Percentiles rank a stretch among this genome's conserved stretches.
These are phyloP conservation scores for Potorous gilbertii DNA, from an alignment of 2,797 vertebrate species.

Conservation along the genomic window DNA sequence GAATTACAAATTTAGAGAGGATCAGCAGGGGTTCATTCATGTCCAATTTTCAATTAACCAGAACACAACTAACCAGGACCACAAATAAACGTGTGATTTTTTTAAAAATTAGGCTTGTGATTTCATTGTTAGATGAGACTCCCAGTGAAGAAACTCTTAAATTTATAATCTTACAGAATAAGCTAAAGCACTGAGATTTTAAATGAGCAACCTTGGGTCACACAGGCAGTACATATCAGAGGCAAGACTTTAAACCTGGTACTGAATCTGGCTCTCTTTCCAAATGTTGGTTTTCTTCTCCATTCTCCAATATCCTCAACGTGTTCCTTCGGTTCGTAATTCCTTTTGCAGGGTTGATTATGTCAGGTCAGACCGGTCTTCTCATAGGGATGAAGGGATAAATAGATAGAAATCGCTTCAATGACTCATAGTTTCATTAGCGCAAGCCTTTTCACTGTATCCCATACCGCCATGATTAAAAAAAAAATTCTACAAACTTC, in stretches of 20 bases:
- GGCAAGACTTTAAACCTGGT: neutral
- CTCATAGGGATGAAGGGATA: neutral
- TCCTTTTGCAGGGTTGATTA: neutral
- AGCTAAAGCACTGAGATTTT: neutral
- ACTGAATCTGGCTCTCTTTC: neutral
- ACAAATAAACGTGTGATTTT: neutral
- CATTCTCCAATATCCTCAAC: neutral
- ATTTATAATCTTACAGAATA: neutral
- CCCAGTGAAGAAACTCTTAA: neutral
- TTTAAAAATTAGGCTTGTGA: neutral
- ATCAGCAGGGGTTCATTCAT: neutral
- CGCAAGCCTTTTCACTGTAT: neutral
- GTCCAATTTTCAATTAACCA: neutral
- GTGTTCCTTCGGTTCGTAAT: neutral
- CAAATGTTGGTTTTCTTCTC: neutral
- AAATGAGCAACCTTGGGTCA: neutral
- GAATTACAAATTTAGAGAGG: neutral
- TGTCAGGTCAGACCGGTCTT: neutral
- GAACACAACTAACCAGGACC: neutral
- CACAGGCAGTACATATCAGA: neutral
- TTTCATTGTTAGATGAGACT: neutral
- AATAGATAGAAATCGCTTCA: neutral
- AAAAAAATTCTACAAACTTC: neutral
- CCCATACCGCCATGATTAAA: neutral
- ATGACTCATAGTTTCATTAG: neutral